Base-by-base conservation (phyloP, 2,888 invertebrate species). In the Cotesia congregata region DNA sequence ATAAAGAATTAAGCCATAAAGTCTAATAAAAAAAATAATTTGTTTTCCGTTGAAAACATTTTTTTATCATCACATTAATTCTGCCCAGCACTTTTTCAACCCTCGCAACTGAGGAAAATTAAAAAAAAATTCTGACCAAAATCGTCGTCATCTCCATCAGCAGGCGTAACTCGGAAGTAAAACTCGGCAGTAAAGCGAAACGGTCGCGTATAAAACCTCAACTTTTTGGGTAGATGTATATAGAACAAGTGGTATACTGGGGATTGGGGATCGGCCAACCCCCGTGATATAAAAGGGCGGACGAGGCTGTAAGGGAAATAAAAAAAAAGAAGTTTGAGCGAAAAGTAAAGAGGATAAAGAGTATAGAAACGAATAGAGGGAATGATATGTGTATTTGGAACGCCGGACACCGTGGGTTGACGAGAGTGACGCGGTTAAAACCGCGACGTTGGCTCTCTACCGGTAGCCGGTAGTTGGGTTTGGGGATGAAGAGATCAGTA, bases 401-500 rank as follows among this genome's bases (percentile, higher is more conserved):
- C 72, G 75, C 70, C 74, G 69, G 74, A 74, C 77, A 76, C 69
- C 67, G 73, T 77, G 80, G 80, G 78, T 80, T 79, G 80, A 77
- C 76, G 78, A 77, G 76, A 76, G 82, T 83, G 84, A 85, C 85
- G 86, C 50, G 50, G 50, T 83, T 83, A 84, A 85, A 86, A 84
- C 83, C 84, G 82, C 85, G 83, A 81, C 81, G 82, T 81, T 80
- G 76, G 73, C 69, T 75, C 75, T 68, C 69, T 75, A 30, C 50
- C 12, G 4, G 9, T 50, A 7, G 12, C 50, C 12, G 50, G 50
- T 6, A 7, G 50, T 50, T 50, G 50, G 38, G 83, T 83, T 82
- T 85, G 64, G 83, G 85, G 82, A 85, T 84, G 85, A 85, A 84
- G 81, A 83, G 86, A 86, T 86, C 82, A 83, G 85, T 85, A 86